Evolutionary conservation across 2,113 vertebrate genomes (phyloP).

Genomic region (Isurus oxyrinchus): DNA sequence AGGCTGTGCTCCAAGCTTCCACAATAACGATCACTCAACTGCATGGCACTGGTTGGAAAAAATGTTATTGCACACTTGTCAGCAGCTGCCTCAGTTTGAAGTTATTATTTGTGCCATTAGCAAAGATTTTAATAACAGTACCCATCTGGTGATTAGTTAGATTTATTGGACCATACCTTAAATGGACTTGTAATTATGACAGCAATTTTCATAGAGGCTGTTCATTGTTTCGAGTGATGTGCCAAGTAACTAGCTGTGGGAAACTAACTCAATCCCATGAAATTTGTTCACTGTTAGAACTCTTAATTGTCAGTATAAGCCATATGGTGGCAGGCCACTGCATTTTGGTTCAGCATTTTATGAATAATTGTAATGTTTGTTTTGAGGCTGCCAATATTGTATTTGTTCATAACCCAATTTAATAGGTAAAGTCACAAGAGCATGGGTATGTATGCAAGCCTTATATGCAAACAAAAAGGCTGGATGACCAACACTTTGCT

Average conservation of each 20-base stretch:
- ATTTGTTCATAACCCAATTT: background rate
- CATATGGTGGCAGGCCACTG: slow-evolving; percentile 6
- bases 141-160: slow-evolving; percentile 43
- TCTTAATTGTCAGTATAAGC: slow-evolving; percentile 13
- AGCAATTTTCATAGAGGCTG: slow-evolving; percentile 37
- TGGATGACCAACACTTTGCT: background rate
- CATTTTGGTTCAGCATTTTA: background rate
- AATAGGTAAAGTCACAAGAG: background rate
- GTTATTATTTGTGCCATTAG: slow-evolving; percentile 44
- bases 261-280: slow-evolving; percentile 29
- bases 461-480: background rate
- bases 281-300: slow-evolving; percentile 30
- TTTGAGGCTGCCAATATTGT: background rate
- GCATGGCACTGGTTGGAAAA: slow-evolving; percentile 36
- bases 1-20: slow-evolving; percentile 38
- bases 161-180: slow-evolving; percentile 43
- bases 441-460: background rate
- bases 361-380: background rate
- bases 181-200: slow-evolving; percentile 43
- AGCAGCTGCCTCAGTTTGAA: slow-evolving; percentile 42
- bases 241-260: slow-evolving; percentile 40
- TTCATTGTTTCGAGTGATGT: slow-evolving; percentile 40
- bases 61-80: slow-evolving; percentile 36
- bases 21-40: slow-evolving; percentile 33
- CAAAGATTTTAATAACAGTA: slow-evolving; percentile 45